Evolutionary conservation across 2,797 vertebrate genomes (phyloP), one percentile per base, ranked within the genome.

Genomic region (Alouatta caraya): DNA sequence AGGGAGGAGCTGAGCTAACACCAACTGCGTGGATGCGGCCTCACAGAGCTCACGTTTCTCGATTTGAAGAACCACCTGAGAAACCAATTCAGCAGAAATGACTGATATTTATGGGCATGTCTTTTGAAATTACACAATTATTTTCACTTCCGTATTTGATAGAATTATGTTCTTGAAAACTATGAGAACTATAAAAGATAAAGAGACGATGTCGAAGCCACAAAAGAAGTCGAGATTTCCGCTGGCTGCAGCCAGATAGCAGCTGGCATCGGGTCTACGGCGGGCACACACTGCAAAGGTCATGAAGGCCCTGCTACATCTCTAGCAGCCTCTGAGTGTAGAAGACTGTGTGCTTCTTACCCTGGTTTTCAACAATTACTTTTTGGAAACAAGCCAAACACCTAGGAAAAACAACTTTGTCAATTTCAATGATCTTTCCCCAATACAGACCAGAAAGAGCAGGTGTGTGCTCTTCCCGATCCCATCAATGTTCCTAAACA

Each of bases 141-240:
- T n/a, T 86, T 88, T 93, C 37, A 75, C 79, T 57, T 90, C 48
- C n/a, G 28, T 1, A 11, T 73, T 21, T 79, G 75, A 94, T 0
- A 88, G 85, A 88, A 50, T 73, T 78, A 86, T 10, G 30, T 28
- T 78, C 70, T 92, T 46, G 37, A 50, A 48, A 93, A 91, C 61
- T 42, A 42, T 7, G 46, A 88, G 76, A 39, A 42, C 64, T 57
- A 57, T 57, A 33, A 46, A 85, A 90, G 61, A 81, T 75, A 33
- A 92, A 96, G 61, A 84, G n/a, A 92, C 37, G 30, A 92, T 46
- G 82, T 82, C 33, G 85, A 44, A 82, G 50, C 44, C n/a, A 73
- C 76, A 86, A 33, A 81, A 8, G 61, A 61, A 37, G 59, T 0
- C 30, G 75, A 78, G 37, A 33, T 88, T 52, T 30, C 80, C 5